These are phyloP conservation scores for Panzeria rudis DNA, from an alignment of 2,888 invertebrate genomes.

Conservation along the genomic window DNA sequence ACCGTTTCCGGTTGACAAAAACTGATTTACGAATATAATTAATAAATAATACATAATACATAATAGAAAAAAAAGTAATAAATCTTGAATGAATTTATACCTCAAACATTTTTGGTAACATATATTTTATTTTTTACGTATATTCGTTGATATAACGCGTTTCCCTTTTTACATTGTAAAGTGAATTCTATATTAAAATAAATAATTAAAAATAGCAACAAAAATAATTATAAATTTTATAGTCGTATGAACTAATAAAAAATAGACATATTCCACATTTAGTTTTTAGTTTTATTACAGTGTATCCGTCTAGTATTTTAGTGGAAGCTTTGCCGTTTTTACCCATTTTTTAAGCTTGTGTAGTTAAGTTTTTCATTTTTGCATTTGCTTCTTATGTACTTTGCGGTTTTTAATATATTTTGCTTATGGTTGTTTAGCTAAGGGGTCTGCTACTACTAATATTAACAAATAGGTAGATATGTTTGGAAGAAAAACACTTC, in stretches of 20 bases:
- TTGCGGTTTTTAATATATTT: constrained; percentile 45
- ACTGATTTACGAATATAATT: constrained; percentile 4
- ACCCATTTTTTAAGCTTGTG: constrained; percentile 6
- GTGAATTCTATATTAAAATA: constrained; percentile 10
- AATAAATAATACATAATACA: neutral
- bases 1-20: constrained; percentile 47
- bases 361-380: constrained; percentile 19
- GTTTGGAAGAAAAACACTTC: constrained; percentile 17
- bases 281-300: constrained; percentile 10
- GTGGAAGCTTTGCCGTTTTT: constrained; percentile 38
- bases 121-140: neutral
- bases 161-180: constrained; percentile 22
- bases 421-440: constrained; percentile 37
- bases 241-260: constrained; percentile 24
- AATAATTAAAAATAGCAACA: constrained; percentile 28
- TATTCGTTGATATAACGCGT: neutral
- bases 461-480: constrained; percentile 48
- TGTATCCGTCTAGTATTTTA: constrained; percentile 23
- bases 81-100: constrained; percentile 2
- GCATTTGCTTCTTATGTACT: constrained; percentile 26
- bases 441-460: constrained; percentile 49
- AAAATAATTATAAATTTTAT: constrained; percentile 13
- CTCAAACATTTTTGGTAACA: neutral
- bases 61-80: constrained; percentile 22
- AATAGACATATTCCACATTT: constrained; percentile 31